A percentile compares a stretch with the other conserved stretches of the same genome.
Evolutionary conservation across 2,888 invertebrate species (phyloP).

Genomic region (Scelioninae gen. 2): DNA sequence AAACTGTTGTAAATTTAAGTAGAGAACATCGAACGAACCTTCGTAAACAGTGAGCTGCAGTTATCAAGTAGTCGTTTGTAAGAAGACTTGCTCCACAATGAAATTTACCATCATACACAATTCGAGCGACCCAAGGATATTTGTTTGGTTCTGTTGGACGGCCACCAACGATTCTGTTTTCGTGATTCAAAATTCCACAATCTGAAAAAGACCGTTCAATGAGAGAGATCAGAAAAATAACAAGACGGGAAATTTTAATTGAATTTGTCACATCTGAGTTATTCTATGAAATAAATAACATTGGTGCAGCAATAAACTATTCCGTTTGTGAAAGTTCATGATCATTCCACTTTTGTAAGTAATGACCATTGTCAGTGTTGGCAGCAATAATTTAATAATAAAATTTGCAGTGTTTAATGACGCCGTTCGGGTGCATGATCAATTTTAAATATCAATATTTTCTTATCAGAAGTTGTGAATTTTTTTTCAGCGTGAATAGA

Average conservation of each 20-base stretch:
- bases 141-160: constrained; percentile 87
- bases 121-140: constrained; percentile 91
- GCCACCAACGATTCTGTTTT: constrained; percentile 91
- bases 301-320: constrained; percentile 13
- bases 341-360: constrained; percentile 19
- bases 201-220: constrained; percentile 77
- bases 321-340: constrained; percentile 23
- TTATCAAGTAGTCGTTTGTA: constrained; percentile 89
- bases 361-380: constrained; percentile 7
- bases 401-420: not conserved
- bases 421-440: not conserved
- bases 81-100: constrained; percentile 91
- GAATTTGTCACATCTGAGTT: not conserved
- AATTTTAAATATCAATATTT: not conserved
- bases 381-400: constrained; percentile 2
- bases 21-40: constrained; percentile 76
- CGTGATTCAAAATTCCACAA: constrained; percentile 89
- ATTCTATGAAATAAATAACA: constrained; percentile 11
- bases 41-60: constrained; percentile 91
- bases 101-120: constrained; percentile 91
- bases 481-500: not conserved
- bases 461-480: not conserved
- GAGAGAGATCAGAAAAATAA: not conserved
- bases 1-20: not conserved
- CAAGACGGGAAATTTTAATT: not conserved